Conservation (phyloP, 2,797 vertebrate species). For the Hybognathus amarus region DNA sequence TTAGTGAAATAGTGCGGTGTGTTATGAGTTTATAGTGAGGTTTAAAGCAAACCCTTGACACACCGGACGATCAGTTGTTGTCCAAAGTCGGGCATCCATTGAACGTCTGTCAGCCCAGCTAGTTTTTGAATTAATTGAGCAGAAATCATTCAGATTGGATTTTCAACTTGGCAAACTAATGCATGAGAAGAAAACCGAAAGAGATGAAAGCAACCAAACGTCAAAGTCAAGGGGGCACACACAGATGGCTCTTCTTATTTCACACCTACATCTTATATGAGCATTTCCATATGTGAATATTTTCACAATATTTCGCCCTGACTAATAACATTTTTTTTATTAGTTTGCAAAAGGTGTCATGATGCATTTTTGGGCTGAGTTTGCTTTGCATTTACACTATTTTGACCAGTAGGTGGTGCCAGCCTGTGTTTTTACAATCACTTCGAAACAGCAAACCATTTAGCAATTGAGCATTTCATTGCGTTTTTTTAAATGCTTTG, state of each 20-base stretch:
- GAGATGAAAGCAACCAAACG: not conserved
- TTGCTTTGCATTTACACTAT: not conserved
- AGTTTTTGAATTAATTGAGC: not conserved
- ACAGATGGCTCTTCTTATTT: not conserved
- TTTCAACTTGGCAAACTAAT: not conserved
- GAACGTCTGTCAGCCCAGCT: not conserved
- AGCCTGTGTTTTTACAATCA: not conserved
- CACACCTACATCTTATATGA: not conserved
- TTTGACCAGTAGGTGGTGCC: not conserved
- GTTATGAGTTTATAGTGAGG: conserved; percentile 4
- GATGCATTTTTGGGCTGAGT: too few species aligned
- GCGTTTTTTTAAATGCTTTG: not conserved
- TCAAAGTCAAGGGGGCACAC: not conserved
- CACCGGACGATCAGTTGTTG: not conserved
- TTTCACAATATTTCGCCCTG: not conserved
- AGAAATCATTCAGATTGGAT: not conserved
- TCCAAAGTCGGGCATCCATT: not conserved
- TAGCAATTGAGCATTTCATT: not conserved
- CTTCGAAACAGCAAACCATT: too few species aligned
- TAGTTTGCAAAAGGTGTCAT: too few species aligned
- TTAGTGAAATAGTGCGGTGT: not conserved
- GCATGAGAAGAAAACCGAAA: not conserved
- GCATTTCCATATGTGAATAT: not conserved
- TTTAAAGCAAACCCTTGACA: not conserved
- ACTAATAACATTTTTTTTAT: too few species aligned